Base-by-base conservation (phyloP, 2,797 vertebrate species). In the Melanotaenia trifasciata region DNA sequence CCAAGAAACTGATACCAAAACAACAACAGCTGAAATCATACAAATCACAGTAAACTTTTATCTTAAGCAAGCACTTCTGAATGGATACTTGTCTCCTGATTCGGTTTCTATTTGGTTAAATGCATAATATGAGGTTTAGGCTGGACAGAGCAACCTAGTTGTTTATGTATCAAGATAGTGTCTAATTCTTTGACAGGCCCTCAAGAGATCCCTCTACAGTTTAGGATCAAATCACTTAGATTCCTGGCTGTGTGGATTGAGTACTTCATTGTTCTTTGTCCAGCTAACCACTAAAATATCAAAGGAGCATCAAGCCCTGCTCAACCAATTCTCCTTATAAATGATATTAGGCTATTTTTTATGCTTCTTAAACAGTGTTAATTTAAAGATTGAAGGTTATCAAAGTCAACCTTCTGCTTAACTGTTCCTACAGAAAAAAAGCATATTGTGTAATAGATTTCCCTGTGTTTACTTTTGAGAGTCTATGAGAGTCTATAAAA, bases 391-490 rank as follows among this genome's bases (percentile, higher is more conserved):
- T 61, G 1, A 57, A 24, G 30, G 22, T 58, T 51, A 70, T 30
- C 30, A 40, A 14, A 43, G 54, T 22, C 5, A 69, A 56, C 22
- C 43, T 33, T 14, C 43, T 14, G 61, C 64, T 8, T 7, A 40
- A 57, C 54, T 33, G 4, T 53, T 60, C 11, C 12, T 30, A 12
- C 14, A 70, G 64, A 56, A 71, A 79, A 20, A 43, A 56, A 18
- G 40, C 12, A 67, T 4, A 56, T 43, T 74, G 71, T 74, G n/a
- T 65, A 75, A 78, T 56, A 79, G 14, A 72, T 67, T 72, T n/a
- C 72, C 30, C 38, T 47, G 58, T 62, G 61, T 59, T 64, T n/a
- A 70, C 40, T 36, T 79, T 83, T 74, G 36, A 78, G 43, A 28
- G 53, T 70, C 72, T 75, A 45, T 73, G 43, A 60, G 43, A 36